A percentile compares a stretch with the other conserved stretches of the same genome.
These are phyloP conservation scores for Hemicordylus capensis DNA, from an alignment of 2,113 vertebrate species.

Conservation along the genomic window DNA sequence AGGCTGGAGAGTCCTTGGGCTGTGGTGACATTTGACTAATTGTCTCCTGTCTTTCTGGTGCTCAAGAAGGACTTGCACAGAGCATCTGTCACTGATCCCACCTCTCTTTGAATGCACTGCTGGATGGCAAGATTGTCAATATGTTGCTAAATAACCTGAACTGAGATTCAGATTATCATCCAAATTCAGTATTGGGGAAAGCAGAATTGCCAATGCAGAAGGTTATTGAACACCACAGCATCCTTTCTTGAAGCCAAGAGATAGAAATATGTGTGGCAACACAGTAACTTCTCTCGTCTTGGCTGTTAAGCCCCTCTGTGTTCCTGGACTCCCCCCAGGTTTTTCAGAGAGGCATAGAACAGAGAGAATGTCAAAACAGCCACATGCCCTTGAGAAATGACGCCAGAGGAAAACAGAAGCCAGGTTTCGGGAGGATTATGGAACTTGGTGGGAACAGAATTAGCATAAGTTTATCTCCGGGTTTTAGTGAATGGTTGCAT, in stretches of 20 bases:
- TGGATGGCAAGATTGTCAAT: conserved; percentile 3
- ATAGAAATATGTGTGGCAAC: not conserved
- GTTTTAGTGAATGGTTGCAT: not conserved
- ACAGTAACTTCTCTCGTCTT: conserved; percentile 24
- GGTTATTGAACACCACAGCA: not conserved
- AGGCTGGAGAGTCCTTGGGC: not conserved
- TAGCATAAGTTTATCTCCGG: not conserved
- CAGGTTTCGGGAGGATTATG: conserved; percentile 10
- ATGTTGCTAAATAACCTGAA: conserved; percentile 22
- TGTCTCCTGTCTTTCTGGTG: not conserved
- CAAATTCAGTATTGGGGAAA: not conserved
- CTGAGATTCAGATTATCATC: not conserved
- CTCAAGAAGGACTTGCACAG: not conserved
- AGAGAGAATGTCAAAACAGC: not conserved
- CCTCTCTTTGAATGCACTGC: conserved; percentile 8
- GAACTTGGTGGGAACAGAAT: not conserved
- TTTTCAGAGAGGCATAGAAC: conserved; percentile 11
- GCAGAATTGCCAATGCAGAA: not conserved
- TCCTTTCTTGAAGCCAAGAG: not conserved
- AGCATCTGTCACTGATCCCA: conserved; percentile 6
- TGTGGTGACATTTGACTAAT: not conserved
- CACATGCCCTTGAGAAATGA: not conserved
- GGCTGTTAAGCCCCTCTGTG: not conserved
- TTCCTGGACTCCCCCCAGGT: conserved; percentile 9
- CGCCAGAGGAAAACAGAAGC: not conserved